Percentiles rank a stretch among this genome's conserved stretches.
Evolutionary conservation across 2,797 vertebrate genomes (phyloP).

Genomic region (Mycteria americana): DNA sequence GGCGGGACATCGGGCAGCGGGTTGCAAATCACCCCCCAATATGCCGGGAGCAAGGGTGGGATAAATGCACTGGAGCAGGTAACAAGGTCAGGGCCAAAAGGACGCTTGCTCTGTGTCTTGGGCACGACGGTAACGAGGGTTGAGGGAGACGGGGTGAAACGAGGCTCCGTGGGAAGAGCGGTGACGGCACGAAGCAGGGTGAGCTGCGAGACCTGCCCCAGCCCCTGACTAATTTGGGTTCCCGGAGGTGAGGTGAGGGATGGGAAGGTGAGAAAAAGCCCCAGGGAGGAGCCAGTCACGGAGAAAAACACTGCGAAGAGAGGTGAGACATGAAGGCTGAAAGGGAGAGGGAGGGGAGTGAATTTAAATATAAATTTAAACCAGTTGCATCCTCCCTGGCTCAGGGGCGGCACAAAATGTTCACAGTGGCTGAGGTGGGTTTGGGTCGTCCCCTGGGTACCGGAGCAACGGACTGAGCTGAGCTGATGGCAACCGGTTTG

Average conservation of each 20-base stretch:
- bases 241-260: fast-evolving
- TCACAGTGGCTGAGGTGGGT: not conserved
- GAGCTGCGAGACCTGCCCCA: not conserved
- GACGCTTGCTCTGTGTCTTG: not conserved
- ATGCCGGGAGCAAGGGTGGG: not conserved
- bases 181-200: not conserved
- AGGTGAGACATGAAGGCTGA: not conserved
- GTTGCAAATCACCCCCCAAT: not conserved
- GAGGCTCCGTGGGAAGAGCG: fast-evolving
- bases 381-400: not conserved
- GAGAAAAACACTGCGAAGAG: not conserved
- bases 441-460: not conserved
- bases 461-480: fast-evolving
- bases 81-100: not conserved
- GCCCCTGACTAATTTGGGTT: not conserved
- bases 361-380: not conserved
- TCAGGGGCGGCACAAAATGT: not conserved
- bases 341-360: not conserved
- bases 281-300: not conserved
- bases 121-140: fast-evolving
- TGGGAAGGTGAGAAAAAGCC: not conserved
- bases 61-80: not conserved
- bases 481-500: fast-evolving
- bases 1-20: not conserved
- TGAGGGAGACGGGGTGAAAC: not conserved